Conservation (phyloP, 2,888 invertebrate species). For the Tridacna crocea region DNA sequence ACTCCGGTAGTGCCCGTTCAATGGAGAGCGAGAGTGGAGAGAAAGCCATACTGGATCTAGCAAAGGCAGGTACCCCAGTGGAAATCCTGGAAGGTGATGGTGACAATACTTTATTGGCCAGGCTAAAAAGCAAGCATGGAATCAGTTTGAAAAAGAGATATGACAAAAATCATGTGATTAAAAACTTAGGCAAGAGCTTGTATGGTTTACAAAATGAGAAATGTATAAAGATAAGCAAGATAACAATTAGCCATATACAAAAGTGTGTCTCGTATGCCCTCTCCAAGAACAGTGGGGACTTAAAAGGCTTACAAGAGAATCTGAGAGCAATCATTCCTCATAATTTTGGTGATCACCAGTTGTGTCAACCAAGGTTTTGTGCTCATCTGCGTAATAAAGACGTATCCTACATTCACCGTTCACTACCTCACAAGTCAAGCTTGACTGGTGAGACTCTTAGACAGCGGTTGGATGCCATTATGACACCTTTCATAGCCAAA, state of each 20-base stretch:
- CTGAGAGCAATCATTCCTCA: slow-evolving; percentile 1
- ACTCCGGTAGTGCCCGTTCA: slow-evolving; percentile 18
- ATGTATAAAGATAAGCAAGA: too few relatives aligned
- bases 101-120: slow-evolving; percentile 29
- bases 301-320: background rate
- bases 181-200: slow-evolving; percentile 2
- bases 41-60: slow-evolving; percentile 22
- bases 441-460: background rate
- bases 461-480: background rate
- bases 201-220: background rate
- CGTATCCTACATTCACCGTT: background rate
- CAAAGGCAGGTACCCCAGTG: slow-evolving; percentile 33
- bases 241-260: background rate
- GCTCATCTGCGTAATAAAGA: background rate
- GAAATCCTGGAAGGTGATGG: slow-evolving; percentile 34
- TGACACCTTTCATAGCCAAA: background rate
- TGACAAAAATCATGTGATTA: slow-evolving; percentile 30
- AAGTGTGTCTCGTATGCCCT: background rate
- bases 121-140: slow-evolving; percentile 15
- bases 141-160: slow-evolving; percentile 26
- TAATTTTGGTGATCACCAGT: slow-evolving; percentile 7
- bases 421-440: background rate
- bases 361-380: slow-evolving; percentile 4
- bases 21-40: slow-evolving; percentile 32
- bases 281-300: background rate